Evolutionary conservation across 2,888 invertebrate genomes (phyloP), one percentile per base, ranked within the genome.

Genomic region (Coremacera marginata): DNA sequence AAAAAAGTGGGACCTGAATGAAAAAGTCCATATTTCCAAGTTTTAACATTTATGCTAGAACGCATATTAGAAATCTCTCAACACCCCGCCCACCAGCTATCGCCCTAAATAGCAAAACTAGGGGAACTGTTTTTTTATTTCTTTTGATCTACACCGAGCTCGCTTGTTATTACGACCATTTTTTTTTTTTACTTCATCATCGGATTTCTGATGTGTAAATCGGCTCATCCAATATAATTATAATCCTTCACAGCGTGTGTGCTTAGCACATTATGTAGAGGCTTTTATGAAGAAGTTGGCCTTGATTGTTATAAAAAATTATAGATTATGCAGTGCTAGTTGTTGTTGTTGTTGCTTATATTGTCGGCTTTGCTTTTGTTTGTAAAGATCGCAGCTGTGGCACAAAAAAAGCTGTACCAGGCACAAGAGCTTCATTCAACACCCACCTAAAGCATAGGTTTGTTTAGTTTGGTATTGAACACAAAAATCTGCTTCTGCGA

Each of bases 231-330:
- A 60, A 51, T 77, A 49, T 67, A 72, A 77, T 77, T 77, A 57
- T 77, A 72, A 77, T 77, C 77, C 77, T 72, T 67, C 63, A 72
- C 65, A 49, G 55, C 67, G 5, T 31, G n/a, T 63, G 11, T 63
- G 27, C 27, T 11, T 62, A 14, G 11, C 9, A 22, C 16, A 25
- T 27, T 14, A 5, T 62, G 25, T 62, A 3, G 25, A 62, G 62
- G 19, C 27, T 37, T 31, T 37, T 27, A 37, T 31, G 19, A 65
- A 65, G 34, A 34, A 31, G 31, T 31, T 31, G 31, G 34, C 31
- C n/a, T 37, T 65, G 63, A 19, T 37, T 65, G n/a, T 9, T 9
- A 9, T 19, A 34, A 65, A 34, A 65, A 14, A 31, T 5, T n/a
- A 65, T n/a, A 55, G 19, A 19, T n/a, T 8, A 5, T 19, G 55